Base-by-base conservation (phyloP, 2,113 vertebrate genomes). In the Anoplopoma fimbria region DNA sequence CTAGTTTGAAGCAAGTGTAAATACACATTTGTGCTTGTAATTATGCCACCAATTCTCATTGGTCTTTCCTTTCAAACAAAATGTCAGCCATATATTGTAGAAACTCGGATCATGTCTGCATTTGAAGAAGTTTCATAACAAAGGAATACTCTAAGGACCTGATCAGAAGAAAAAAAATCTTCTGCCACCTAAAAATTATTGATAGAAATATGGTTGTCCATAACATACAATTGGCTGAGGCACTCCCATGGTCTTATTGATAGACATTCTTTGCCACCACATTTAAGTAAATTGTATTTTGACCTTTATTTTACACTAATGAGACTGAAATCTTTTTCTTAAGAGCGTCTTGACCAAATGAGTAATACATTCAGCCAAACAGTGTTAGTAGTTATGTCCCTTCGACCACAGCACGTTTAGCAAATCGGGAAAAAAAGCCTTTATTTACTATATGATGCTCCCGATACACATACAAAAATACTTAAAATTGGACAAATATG, bases 41-140 rank as follows among this genome's bases (percentile, higher is more conserved):
- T 75, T 27, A 75, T 63, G 17, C 34, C 69, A 67, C 84, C 45
- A 69, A 25, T 75, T 70, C 77, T 83, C 33, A 40, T 81, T 57
- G 69, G n/a, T 62, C n/a, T 33, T n/a, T 53, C 2, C 38, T 34
- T 58, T 69, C 31, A 33, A 14, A n/a, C 21, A 38, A 45, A 51
- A 79, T 58, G 36, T 15, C 55, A 55, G 61, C 68, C 14, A 31
- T 31, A 31, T 9, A 60, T n/a, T 55, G 25, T 4, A 13, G 13
- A 49, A 36, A 25, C 4, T 60, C 13, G 2, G 34, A 57, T 72
- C 15, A 71, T 68, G 17, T 33, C n/a, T 57, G 9, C 25, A 51
- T 69, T 67, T 0, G 0, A 19, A 60, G 17, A 49, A n/a, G 10
- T 29, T 36, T 2, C 21, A 47, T 51, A 38, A 13, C 40, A 31